Conservation (phyloP, 2,797 vertebrate genomes). For the Xyrichtys novacula region DNA sequence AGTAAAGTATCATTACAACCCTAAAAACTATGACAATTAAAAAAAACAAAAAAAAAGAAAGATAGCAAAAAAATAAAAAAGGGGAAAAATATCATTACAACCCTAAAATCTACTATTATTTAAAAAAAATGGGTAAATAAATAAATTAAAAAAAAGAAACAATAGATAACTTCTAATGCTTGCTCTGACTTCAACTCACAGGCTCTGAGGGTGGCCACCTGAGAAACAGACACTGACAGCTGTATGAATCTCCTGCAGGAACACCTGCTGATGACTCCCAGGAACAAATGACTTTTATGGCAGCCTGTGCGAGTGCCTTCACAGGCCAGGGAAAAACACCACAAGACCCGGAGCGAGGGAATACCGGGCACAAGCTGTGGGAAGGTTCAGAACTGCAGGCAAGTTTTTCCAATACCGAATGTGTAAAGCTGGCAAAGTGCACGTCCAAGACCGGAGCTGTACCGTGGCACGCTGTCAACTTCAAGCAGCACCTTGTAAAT, state of each 20-base stretch:
- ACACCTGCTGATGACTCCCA: slow-evolving; percentile 48
- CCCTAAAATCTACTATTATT: too few relatives aligned
- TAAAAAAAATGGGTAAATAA: too few relatives aligned
- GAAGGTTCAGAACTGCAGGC: slow-evolving; percentile 49
- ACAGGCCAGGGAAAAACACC: slow-evolving; percentile 52
- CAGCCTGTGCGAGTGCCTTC: slow-evolving; percentile 41
- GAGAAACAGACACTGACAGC: slow-evolving; percentile 63
- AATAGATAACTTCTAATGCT: slow-evolving; percentile 3
- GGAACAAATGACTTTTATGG: slow-evolving; percentile 68
- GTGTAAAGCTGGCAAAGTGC: slow-evolving; percentile 20
- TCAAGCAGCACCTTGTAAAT: slow-evolving; percentile 45
- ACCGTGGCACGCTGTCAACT: slow-evolving; percentile 32
- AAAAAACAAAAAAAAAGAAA: too few relatives aligned
- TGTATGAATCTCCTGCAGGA: slow-evolving; percentile 55
- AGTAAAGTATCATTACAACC: too few relatives aligned
- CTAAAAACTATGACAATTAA: too few relatives aligned
- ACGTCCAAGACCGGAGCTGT: slow-evolving; percentile 9
- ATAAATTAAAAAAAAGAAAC: too few relatives aligned
- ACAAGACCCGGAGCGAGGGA: slow-evolving; percentile 45
- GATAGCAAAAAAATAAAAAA: too few relatives aligned
- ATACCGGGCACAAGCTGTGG: slow-evolving; percentile 49
- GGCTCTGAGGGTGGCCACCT: slow-evolving; percentile 31
- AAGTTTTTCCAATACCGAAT: slow-evolving; percentile 44
- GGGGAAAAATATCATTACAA: too few relatives aligned
- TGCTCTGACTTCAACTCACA: slow-evolving; percentile 2